Percentiles rank a stretch among this genome's conserved stretches.
These are phyloP conservation scores for Conomelus anceps DNA, from an alignment of 2,888 invertebrate species.

Conservation along the genomic window DNA sequence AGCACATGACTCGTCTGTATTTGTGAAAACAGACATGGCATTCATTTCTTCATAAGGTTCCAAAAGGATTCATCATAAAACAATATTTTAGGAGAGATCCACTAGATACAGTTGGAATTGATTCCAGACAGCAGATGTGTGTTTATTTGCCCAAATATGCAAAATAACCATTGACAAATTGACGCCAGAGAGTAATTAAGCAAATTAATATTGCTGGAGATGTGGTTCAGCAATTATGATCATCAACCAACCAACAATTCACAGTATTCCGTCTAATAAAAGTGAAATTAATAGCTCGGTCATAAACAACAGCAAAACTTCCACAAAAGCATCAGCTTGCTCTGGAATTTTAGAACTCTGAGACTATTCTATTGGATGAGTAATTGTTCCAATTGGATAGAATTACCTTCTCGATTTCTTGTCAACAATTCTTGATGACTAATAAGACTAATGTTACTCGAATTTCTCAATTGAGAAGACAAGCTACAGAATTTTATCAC, in stretches of 20 bases:
- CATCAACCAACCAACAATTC: neutral
- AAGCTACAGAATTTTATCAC: neutral
- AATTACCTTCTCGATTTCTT: neutral
- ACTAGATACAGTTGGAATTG: neutral
- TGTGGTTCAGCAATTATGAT: neutral
- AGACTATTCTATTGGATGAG: neutral
- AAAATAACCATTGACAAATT: neutral
- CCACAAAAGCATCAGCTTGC: neutral
- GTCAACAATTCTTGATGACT: neutral
- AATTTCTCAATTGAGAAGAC: neutral
- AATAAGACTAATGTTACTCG: neutral
- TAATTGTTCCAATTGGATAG: neutral
- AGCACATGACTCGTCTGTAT: no score
- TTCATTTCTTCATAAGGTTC: no score
- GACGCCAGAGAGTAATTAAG: neutral
- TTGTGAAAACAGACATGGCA: no score
- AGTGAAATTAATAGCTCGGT: neutral
- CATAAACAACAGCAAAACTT: neutral
- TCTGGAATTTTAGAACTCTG: neutral
- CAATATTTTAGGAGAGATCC: no score
- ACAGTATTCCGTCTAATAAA: neutral
- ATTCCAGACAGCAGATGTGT: neutral
- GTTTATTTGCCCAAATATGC: neutral
- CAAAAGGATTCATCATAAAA: no score
- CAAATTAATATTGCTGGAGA: neutral